Conservation (phyloP, 1,140 invertebrate species). For the Drosophila tristis region DNA sequence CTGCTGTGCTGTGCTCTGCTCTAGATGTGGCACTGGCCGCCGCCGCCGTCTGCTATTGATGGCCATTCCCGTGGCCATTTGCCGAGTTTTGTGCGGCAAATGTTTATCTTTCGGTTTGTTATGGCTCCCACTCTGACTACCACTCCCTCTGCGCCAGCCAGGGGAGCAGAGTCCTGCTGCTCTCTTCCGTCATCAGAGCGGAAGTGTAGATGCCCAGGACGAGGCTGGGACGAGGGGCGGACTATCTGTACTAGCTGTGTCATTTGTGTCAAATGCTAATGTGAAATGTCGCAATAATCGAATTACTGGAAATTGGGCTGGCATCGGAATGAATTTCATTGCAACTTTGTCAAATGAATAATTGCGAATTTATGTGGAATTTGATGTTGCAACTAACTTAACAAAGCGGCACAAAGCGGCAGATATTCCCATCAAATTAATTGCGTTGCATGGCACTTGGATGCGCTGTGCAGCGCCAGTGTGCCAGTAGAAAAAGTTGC, state of each 20-base stretch:
- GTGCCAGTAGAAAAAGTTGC: conserved; percentile 15
- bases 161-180: background rate
- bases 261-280: conserved; percentile 67
- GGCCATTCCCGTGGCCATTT: conserved; percentile 46
- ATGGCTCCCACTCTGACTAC: conserved; percentile 17
- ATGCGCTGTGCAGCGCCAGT: background rate
- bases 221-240: background rate
- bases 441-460: conserved; percentile 28
- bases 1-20: background rate
- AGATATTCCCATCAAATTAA: conserved; percentile 32
- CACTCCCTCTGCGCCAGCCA: conserved; percentile 30
- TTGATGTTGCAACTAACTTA: conserved; percentile 7
- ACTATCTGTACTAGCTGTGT: conserved; percentile 13
- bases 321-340: conserved; percentile 36
- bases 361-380: conserved; percentile 45
- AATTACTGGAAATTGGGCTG: conserved; percentile 49
- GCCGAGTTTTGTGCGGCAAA: conserved; percentile 58
- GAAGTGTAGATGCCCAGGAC: conserved; percentile 70
- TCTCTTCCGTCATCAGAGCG: conserved; percentile 62
- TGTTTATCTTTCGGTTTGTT: conserved; percentile 71
- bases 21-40: conserved; percentile 18
- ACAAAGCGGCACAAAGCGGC: background rate
- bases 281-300: conserved; percentile 61
- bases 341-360: conserved; percentile 25
- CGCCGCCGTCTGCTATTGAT: conserved; percentile 51